phyloP scores from a whole-genome alignment of 2,888 invertebrate species.

The Machimus rusticus region DNA sequence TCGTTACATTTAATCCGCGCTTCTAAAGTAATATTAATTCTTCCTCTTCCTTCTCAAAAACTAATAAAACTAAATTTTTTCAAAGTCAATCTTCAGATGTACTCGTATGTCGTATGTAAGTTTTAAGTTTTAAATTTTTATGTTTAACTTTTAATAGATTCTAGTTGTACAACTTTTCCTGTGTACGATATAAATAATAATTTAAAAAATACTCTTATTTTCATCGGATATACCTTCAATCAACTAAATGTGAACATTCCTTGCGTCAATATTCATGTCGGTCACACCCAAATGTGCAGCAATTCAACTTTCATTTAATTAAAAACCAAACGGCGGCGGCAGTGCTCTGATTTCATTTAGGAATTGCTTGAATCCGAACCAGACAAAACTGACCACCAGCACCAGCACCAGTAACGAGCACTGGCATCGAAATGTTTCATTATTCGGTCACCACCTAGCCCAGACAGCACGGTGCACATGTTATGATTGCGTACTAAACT shows the following conservation, averaged over 20 bases:
- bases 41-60: no score
- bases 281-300: constrained; percentile 39
- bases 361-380: background rate
- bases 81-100: no score
- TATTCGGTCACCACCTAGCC: background rate
- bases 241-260: background rate
- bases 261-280: constrained; percentile 29
- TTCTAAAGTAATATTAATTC: no score
- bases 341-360: background rate
- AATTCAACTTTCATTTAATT: constrained; percentile 39
- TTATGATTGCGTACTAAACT: background rate
- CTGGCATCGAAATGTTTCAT: background rate
- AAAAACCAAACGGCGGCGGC: constrained; percentile 3
- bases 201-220: background rate
- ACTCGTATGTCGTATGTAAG: no score
- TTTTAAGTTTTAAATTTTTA: no score
- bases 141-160: no score
- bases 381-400: background rate
- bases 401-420: background rate
- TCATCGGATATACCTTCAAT: background rate
- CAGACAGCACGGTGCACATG: constrained; percentile 6
- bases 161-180: background rate
- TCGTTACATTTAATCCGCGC: no score
- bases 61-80: no score
- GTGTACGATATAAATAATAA: background rate